A percentile compares a stretch with the other conserved stretches of the same genome.
phyloP scores from a whole-genome alignment of 2,113 vertebrate species.

The Phaetusa simplex region DNA sequence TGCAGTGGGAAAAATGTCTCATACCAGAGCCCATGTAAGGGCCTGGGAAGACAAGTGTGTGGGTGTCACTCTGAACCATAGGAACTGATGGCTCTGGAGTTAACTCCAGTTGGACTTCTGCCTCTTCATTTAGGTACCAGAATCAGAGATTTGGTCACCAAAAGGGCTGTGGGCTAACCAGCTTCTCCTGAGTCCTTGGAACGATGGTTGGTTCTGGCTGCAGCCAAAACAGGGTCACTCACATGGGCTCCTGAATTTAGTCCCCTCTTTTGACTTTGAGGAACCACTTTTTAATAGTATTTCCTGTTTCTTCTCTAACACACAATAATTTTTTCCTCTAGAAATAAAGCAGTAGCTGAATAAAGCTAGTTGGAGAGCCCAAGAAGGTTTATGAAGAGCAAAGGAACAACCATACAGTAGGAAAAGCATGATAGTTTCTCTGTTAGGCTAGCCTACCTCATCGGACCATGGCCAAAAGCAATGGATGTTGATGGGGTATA shows the following conservation, averaged over 20 bases:
- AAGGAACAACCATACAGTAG: not conserved
- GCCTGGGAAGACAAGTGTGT: not conserved
- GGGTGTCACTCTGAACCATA: not conserved
- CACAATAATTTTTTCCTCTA: accelerated
- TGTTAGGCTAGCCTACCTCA: not conserved
- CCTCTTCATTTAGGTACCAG: not conserved
- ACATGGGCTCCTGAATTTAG: not conserved
- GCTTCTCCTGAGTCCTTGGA: not conserved
- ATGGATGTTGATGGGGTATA: not conserved
- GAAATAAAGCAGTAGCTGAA: not conserved
- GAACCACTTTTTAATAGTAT: not conserved
- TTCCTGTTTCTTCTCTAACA: not conserved
- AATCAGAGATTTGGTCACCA: not conserved
- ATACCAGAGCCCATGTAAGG: not conserved
- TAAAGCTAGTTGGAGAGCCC: not conserved
- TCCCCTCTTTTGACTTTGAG: not conserved
- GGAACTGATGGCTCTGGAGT: not conserved
- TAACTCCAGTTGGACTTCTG: not conserved
- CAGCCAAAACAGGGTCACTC: not conserved
- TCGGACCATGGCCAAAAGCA: not conserved
- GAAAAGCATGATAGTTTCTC: not conserved
- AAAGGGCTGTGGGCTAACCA: not conserved
- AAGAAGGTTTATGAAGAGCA: not conserved
- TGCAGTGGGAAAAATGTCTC: not conserved
- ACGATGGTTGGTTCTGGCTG: not conserved